Evolutionary conservation across 2,113 vertebrate genomes (phyloP), one percentile per base, ranked within the genome.

Genomic region (Nothobranchius kuhntae): DNA sequence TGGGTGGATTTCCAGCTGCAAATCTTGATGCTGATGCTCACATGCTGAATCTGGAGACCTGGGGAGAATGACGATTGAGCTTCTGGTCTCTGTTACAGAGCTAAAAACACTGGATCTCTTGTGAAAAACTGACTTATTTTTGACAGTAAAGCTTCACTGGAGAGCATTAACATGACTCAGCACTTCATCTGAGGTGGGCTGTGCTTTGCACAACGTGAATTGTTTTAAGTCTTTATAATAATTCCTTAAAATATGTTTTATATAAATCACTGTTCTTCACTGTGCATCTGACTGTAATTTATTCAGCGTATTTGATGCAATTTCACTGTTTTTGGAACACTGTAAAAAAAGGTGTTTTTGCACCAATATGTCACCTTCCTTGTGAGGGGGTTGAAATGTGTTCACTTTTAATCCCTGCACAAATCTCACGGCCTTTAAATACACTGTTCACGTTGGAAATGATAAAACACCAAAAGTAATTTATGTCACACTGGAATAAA

Each of bases 361-460:
- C 48, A 71, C 53, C 2, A 30, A 30, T 21, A 21, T 21, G 21
- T 44, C 11, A 12, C 2, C 42, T 44, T 12, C 42, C 8, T 44
- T 4, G 11, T 44, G 44, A 30, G 2, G 44, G 12, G 13, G 10
- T 11, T 53, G 8, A 65, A 5, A 10, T 53, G n/a, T 77, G 80
- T 81, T 83, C 81, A 81, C 71, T 53, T 69, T 77, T 66, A 56
- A 70, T 46, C 36, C 42, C 40, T 30, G 53, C 0, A 48, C 1
- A 54, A 61, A 24, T 42, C 50, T 36, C 44, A 40, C 9, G 7
- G 45, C 57, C 53, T 40, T 40, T 40, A 60, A 51, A 52, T 59
- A n/a, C 53, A 38, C 30, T 35, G 13, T 35, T 47, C 56, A 38
- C 53, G 35, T 47, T 50, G 2, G 48, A 0, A 71, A 57, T 30